Base-by-base conservation (phyloP, 2,888 invertebrate genomes). In the Parnassius smintheus region DNA sequence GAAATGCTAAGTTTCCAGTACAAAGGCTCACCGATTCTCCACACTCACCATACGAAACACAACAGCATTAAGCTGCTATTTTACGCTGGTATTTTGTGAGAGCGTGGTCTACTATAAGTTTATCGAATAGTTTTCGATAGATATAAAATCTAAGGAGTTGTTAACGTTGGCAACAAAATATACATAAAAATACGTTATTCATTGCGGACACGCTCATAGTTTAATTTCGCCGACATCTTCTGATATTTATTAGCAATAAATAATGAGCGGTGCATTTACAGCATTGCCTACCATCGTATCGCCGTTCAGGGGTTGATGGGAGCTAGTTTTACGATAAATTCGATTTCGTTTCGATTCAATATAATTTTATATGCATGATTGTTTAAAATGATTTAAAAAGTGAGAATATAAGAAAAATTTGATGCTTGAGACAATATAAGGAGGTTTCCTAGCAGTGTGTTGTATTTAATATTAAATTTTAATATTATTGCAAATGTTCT, bases 221-320 rank as follows among this genome's bases (percentile, higher is more conserved):
- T 80, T 78, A 80, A 80, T 80, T 79, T 66, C 58, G 66, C 66
- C 66, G 74, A 73, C 65, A 59, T 42, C 64, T 68, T 71, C 71
- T 35, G 70, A 78, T 80, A 77, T 81, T 81, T 81, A 81, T 80
- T 77, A 72, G 74, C 72, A 67, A 77, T 79, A 78, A 78, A 80
- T 72, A 71, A 71, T 78, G 73, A 75, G 71, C 25, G 70, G 70
- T 70, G 66, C 70, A 64, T 73, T 76, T 73, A 75, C 70, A 71
- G 68, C 69, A 55, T 68, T 66, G 65, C 56, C 60, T 66, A 72
- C 70, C 65, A 69, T 60, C 68, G 61, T n/a, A 41, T 44, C 46
- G 45, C 56, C 66, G 62, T 11, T 54, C 45, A 22, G 61, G 25
- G 42, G 42, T 49, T 44, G 8, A 18, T 54, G 8, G 41, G 50